phyloP scores from a whole-genome alignment of 2,113 vertebrate genomes.

The Poicephalus meyeri region DNA sequence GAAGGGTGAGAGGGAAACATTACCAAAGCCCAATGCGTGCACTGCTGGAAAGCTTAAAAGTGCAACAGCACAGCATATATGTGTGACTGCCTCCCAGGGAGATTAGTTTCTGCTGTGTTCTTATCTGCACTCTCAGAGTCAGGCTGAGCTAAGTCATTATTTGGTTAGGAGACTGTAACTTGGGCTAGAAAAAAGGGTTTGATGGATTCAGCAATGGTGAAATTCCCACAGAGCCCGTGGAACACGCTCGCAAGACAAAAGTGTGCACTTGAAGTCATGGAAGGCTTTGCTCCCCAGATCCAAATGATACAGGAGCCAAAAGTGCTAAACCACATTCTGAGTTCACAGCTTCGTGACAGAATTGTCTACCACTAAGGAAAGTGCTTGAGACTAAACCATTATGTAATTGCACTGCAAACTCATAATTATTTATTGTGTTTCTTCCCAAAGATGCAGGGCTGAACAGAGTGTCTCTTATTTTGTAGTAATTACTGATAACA shows the following conservation, averaged over 20 bases:
- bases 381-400: not conserved
- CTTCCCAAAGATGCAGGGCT: not conserved
- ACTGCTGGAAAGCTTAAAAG: not conserved
- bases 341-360: not conserved
- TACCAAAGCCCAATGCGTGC: not conserved
- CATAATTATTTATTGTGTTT: slow-evolving; percentile 11
- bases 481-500: slow-evolving; percentile 32
- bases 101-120: not conserved
- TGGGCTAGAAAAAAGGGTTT: not conserved
- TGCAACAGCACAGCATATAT: not conserved
- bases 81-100: not conserved
- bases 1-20: not conserved
- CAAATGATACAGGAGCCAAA: not conserved
- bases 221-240: not conserved
- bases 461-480: slow-evolving; percentile 17
- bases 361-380: not conserved
- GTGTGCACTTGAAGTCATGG: not conserved
- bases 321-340: not conserved
- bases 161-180: not conserved
- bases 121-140: not conserved
- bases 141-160: not conserved
- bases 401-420: not conserved
- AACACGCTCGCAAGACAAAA: not conserved
- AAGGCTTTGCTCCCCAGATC: not conserved
- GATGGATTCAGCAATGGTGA: not conserved